phyloP scores from a whole-genome alignment of 2,888 invertebrate species.

The Xestia sexstrigata region DNA sequence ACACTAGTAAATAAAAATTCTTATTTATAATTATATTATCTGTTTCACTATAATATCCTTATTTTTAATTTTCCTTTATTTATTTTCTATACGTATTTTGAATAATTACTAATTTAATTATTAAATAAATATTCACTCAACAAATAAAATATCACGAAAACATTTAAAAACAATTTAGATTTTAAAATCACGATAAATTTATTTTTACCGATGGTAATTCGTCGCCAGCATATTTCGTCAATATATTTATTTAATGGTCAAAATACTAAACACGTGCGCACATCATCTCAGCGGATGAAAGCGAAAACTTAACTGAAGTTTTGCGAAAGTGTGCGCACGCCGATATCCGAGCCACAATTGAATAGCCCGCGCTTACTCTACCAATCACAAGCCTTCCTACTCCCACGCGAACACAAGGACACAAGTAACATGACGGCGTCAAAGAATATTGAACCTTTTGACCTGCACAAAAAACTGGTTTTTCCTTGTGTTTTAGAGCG shows the following conservation, averaged over 20 bases:
- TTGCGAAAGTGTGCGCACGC: constrained; percentile 87
- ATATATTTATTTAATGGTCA: constrained; percentile 50
- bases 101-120: too few species aligned
- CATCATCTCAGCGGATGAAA: constrained; percentile 84
- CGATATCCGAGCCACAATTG: constrained; percentile 82
- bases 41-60: background rate
- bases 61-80: too few species aligned
- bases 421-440: constrained; percentile 73
- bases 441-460: constrained; percentile 72
- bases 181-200: background rate
- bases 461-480: constrained; percentile 22
- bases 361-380: constrained; percentile 82
- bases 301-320: constrained; percentile 83
- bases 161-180: background rate
- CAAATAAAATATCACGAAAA: background rate
- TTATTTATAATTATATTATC: background rate
- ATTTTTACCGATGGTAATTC: constrained; percentile 63
- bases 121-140: background rate
- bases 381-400: constrained; percentile 80
- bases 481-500: constrained; percentile 38
- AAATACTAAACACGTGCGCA: constrained; percentile 74
- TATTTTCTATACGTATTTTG: background rate
- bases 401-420: constrained; percentile 83
- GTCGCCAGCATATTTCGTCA: constrained; percentile 55
- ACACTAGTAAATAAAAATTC: background rate